phyloP scores from a whole-genome alignment of 2,888 invertebrate species.

The Nebria brevicollis region DNA sequence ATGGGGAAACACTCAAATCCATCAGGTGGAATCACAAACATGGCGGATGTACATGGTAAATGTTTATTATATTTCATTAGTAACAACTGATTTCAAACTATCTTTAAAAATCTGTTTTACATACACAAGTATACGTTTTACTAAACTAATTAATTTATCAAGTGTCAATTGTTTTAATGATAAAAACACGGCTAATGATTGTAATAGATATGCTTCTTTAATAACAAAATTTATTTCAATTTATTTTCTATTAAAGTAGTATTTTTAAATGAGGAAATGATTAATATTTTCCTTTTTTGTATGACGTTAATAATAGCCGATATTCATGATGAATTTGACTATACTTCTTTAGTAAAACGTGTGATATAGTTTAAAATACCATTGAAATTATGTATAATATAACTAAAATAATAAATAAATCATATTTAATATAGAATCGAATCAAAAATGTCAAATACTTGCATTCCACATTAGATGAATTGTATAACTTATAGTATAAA shows the following conservation, averaged over 20 bases:
- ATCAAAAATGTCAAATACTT: conserved; percentile 27
- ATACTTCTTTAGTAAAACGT: not conserved
- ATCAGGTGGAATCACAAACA: not conserved
- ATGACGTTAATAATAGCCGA: not conserved
- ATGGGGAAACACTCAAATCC: not conserved
- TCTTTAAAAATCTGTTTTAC: not conserved
- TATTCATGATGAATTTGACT: not conserved
- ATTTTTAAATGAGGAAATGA: too few species aligned
- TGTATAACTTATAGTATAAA: conserved; percentile 27
- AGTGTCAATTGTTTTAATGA: too few species aligned
- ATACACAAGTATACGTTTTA: not conserved
- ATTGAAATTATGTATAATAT: conserved; percentile 1
- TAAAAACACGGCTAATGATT: too few species aligned
- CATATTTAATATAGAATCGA: conserved; percentile 6
- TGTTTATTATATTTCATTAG: not conserved
- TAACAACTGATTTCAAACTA: not conserved
- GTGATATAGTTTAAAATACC: not conserved
- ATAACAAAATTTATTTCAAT: too few species aligned
- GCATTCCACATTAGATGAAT: conserved; percentile 29
- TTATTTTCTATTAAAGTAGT: too few species aligned
- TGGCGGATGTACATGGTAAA: not conserved
- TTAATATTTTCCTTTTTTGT: too few species aligned
- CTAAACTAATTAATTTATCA: not conserved
- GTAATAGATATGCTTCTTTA: too few species aligned
- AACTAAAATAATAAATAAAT: conserved; percentile 11